phyloP scores from a whole-genome alignment of 2,888 invertebrate genomes.

The Ectemnius cavifrons region DNA sequence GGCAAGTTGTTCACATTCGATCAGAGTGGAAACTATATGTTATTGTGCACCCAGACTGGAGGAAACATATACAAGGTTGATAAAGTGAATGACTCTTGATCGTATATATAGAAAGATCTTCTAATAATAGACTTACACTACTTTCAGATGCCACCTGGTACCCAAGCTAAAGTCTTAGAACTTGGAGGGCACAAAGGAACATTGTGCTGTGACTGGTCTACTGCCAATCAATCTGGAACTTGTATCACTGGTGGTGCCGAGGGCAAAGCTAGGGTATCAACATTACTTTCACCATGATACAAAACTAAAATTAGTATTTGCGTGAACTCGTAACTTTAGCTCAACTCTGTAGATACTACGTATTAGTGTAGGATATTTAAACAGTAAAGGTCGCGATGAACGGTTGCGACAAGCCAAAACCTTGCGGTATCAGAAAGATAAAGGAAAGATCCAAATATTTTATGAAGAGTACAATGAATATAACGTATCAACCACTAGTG shows the following conservation, averaged over 20 bases:
- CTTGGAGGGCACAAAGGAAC: conserved; percentile 80
- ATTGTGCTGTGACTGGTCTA: conserved; percentile 82
- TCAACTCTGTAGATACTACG: conserved; percentile 55
- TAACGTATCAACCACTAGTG: conserved; percentile 45
- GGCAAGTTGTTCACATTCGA: conserved; percentile 76
- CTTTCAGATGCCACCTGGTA: conserved; percentile 75
- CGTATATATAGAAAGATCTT: too few species aligned
- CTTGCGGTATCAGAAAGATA: conserved; percentile 16
- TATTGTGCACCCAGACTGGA: conserved; percentile 75
- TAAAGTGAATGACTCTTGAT: not conserved
- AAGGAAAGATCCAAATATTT: conserved; percentile 44
- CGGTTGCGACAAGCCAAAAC: conserved; percentile 13
- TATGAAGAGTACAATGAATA: conserved; percentile 54
- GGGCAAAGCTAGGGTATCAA: conserved; percentile 81
- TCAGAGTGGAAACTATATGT: conserved; percentile 76
- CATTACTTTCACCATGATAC: conserved; percentile 79
- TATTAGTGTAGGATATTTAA: conserved; percentile 32
- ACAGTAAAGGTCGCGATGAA: conserved; percentile 22
- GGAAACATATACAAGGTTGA: conserved; percentile 77
- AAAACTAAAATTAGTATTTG: conserved; percentile 73
- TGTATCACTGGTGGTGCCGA: conserved; percentile 82
- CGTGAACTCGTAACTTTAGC: conserved; percentile 71
- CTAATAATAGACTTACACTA: not conserved
- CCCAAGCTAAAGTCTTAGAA: conserved; percentile 77
- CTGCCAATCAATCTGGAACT: conserved; percentile 80